Evolutionary conservation across 2,888 invertebrate species (phyloP), one percentile per base, ranked within the genome.

Genomic region (Sphaeridia pumilis): DNA sequence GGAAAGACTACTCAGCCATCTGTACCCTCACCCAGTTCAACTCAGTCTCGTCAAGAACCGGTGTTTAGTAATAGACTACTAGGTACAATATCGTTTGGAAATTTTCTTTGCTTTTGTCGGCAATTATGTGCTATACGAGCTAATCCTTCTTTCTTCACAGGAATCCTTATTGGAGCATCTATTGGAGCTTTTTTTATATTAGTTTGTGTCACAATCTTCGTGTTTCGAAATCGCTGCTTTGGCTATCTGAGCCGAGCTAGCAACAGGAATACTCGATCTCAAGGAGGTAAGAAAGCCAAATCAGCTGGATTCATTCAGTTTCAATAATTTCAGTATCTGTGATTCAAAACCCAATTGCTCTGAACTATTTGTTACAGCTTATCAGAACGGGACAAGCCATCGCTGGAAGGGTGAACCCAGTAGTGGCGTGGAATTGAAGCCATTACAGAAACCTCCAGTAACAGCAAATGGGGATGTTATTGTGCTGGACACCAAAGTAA

Each of bases 401-500:
- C 47, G 62, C 31, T 55, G 59, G 17, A 63, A 53, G 49, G 46
- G 63, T 22, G 62, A 63, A 43, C 58, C 59, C 41, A 55, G 60
- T 14, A 63, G 59, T 49, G 50, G 54, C 25, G 63, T 63, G 27
- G 63, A 63, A 31, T 60, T 63, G 63, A 63, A 63, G 48, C 56
- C 59, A 38, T 52, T 63, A 10, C 49, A 49, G 21, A 26, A 24
- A 17, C 28, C 34, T 5, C 42, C 51, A 20, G 10, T 34, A 12
- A n/a, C 58, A 17, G 46, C 55, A 17, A 54, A 52, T 38, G 61
- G 59, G 24, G 48, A 54, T 17, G 56, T 57, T 48, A 46, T n/a
- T n/a, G n/a, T n/a, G n/a, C n/a, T 58, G 20, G 63, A 63, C 45
- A 63, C 63, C n/a, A 63, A 63, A 55, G 59, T 58, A 51, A 12